Conservation (phyloP, 2,797 vertebrate genomes). For the Cirrhinus mrigala region DNA sequence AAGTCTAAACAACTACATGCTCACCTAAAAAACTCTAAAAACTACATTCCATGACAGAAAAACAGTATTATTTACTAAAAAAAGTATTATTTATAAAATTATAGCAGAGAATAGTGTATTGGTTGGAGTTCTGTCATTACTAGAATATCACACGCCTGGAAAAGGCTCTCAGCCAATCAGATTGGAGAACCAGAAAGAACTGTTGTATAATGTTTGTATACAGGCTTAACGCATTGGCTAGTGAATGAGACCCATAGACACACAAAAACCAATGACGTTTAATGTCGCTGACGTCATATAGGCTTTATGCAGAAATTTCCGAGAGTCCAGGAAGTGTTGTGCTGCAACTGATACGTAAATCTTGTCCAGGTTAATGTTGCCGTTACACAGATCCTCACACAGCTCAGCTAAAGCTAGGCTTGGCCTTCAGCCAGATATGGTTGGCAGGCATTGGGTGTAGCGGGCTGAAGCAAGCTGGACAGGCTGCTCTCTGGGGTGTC, state of each 20-base stretch:
- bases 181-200: too few species aligned
- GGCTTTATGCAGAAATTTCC: background rate
- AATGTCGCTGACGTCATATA: background rate
- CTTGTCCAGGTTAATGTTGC: background rate
- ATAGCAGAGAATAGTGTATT: too few species aligned
- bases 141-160: too few species aligned
- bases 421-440: slow-evolving; percentile 3
- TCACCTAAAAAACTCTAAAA: too few species aligned
- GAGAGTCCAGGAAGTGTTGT: background rate
- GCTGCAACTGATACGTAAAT: background rate
- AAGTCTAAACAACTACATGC: too few species aligned
- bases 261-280: background rate
- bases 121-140: too few species aligned
- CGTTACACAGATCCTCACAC: background rate
- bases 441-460: slow-evolving; percentile 21
- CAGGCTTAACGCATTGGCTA: background rate
- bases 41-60: too few species aligned
- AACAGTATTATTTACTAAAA: too few species aligned
- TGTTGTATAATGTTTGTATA: too few species aligned
- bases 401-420: background rate
- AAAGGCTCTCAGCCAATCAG: too few species aligned
- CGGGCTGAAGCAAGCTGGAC: slow-evolving; percentile 31
- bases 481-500: slow-evolving; percentile 37
- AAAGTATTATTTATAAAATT: too few species aligned
- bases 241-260: background rate